Evolutionary conservation across 2,888 invertebrate species (phyloP).

Genomic region (Margaritifera margaritifera): DNA sequence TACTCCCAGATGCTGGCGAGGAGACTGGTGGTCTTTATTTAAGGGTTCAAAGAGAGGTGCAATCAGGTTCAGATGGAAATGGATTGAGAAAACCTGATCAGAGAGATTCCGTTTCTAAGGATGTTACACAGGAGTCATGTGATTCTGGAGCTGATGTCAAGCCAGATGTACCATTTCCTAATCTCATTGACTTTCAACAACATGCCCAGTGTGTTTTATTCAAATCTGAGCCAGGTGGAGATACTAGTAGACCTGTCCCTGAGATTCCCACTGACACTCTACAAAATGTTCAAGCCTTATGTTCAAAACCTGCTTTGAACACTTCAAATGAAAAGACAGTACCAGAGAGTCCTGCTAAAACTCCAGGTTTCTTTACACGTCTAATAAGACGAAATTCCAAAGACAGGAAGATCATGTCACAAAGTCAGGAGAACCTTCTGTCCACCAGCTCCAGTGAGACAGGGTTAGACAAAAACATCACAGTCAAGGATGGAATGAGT

Average conservation of each 20-base stretch:
- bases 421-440: slow-evolving; percentile 60
- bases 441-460: slow-evolving; percentile 42
- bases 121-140: too few relatives aligned
- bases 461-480: slow-evolving; percentile 23
- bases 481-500: slow-evolving; percentile 30
- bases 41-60: too few relatives aligned
- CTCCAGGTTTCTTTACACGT: slow-evolving; percentile 58
- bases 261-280: too few relatives aligned
- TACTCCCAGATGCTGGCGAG: too few relatives aligned
- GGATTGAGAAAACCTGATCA: too few relatives aligned
- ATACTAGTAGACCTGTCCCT: too few relatives aligned
- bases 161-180: slow-evolving; percentile 39
- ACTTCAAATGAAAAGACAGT: slow-evolving; percentile 4
- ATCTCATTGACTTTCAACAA: slow-evolving; percentile 35
- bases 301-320: slow-evolving; percentile 3
- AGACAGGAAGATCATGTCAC: slow-evolving; percentile 57
- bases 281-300: slow-evolving; percentile 2
- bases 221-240: slow-evolving; percentile 21
- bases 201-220: slow-evolving; percentile 31
- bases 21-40: too few relatives aligned
- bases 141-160: not conserved
- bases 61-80: too few relatives aligned
- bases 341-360: slow-evolving; percentile 31
- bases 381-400: slow-evolving; percentile 61
- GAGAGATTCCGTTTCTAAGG: too few relatives aligned